Evolutionary conservation across 2,888 invertebrate species (phyloP).

Genomic region (Uloborus plumipes): DNA sequence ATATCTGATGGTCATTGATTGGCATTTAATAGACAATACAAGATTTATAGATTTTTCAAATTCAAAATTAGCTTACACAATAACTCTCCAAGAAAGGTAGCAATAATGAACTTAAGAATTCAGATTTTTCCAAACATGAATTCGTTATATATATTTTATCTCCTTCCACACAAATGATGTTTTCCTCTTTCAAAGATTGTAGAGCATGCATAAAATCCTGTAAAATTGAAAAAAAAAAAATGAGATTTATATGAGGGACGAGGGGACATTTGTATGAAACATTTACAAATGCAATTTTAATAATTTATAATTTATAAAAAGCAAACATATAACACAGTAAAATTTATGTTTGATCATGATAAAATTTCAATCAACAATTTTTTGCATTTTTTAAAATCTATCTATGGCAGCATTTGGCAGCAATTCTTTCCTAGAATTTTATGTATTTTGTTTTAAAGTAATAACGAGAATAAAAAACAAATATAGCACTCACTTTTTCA

Average conservation of each 20-base stretch:
- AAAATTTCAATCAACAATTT: too few relatives aligned
- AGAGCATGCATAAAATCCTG: conserved; percentile 51
- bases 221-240: not conserved
- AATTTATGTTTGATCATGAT: too few relatives aligned
- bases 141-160: conserved; percentile 3
- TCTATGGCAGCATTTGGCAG: too few relatives aligned
- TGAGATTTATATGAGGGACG: not conserved
- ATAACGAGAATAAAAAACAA: not conserved
- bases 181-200: conserved; percentile 44
- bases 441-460: too few relatives aligned
- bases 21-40: too few relatives aligned
- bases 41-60: not conserved
- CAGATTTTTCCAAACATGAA: conserved; percentile 28
- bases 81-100: conserved; percentile 47
- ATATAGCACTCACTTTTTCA: conserved; percentile 38
- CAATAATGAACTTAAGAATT: conserved; percentile 40
- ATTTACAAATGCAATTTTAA: too few relatives aligned
- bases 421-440: too few relatives aligned
- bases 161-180: conserved; percentile 27
- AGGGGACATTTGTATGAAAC: not conserved
- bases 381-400: too few relatives aligned
- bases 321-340: too few relatives aligned
- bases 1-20: too few relatives aligned
- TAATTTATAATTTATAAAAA: not conserved
- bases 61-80: conserved; percentile 26